These are phyloP conservation scores for Paradisaea rubra DNA, from an alignment of 2,113 vertebrate genomes.

Conservation along the genomic window DNA sequence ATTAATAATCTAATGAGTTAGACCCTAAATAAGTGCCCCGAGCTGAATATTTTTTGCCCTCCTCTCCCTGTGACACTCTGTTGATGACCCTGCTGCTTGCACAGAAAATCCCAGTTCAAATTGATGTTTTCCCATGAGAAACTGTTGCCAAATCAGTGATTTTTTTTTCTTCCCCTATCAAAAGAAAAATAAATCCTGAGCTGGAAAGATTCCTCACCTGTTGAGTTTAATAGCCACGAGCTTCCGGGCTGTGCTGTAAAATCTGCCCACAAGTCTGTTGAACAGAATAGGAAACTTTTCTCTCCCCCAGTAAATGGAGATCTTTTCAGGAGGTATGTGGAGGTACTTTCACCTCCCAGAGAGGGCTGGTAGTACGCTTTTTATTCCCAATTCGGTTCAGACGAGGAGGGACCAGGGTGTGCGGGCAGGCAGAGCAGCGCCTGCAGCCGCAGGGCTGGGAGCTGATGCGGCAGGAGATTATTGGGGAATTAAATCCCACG, in stretches of 20 bases:
- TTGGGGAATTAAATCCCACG: neutral
- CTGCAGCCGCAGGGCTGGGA: neutral
- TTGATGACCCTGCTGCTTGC: fast-evolving
- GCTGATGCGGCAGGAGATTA: neutral
- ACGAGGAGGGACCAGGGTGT: neutral
- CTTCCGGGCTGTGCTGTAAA: neutral
- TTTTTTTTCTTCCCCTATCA: too few relatives aligned
- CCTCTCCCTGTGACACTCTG: neutral
- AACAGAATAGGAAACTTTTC: neutral
- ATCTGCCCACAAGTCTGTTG: neutral
- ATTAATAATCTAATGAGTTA: neutral
- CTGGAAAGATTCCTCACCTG: neutral
- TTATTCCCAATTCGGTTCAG: neutral
- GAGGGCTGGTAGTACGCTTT: neutral
- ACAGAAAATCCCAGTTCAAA: fast-evolving
- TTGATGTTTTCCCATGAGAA: neutral
- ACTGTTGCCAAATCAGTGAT: neutral
- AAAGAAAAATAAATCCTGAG: neutral
- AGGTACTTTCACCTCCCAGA: neutral
- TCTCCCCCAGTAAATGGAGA: neutral
- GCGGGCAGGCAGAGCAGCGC: neutral
- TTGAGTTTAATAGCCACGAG: neutral
- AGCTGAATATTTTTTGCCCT: neutral
- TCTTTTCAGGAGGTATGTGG: neutral
- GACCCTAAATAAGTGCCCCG: neutral